Conservation (phyloP, 2,888 invertebrate genomes). For the Melanophora roralis region DNA sequence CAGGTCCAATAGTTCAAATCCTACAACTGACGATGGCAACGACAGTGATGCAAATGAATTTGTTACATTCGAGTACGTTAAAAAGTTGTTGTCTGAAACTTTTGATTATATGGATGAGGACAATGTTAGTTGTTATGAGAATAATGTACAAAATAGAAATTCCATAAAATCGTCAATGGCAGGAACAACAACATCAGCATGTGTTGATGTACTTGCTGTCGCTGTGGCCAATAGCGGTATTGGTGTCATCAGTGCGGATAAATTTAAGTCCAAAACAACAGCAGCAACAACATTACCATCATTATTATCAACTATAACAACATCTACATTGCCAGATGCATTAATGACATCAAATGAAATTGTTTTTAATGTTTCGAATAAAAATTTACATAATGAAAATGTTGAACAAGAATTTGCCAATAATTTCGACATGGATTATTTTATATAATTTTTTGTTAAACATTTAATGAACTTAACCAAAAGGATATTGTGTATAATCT, state of each 20-base stretch:
- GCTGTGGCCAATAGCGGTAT: conserved; percentile 45
- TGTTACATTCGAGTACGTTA: conserved; percentile 77
- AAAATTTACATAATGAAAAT: conserved; percentile 60
- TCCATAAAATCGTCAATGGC: background rate
- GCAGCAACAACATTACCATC: background rate
- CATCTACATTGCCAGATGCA: conserved; percentile 8
- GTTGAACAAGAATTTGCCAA: conserved; percentile 66
- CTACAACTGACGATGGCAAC: background rate
- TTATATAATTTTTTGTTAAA: conserved; percentile 71
- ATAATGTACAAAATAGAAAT: conserved; percentile 37
- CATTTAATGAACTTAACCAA: background rate
- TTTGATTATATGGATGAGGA: conserved; percentile 68
- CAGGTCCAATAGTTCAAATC: conserved; percentile 10
- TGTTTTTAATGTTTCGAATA: conserved; percentile 52
- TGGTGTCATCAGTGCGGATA: conserved; percentile 51
- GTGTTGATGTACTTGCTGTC: conserved; percentile 38
- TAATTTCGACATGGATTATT: conserved; percentile 75
- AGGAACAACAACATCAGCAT: conserved; percentile 14
- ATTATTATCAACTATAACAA: background rate
- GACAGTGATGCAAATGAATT: conserved; percentile 69
- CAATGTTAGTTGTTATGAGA: conserved; percentile 25
- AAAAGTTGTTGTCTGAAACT: conserved; percentile 75
- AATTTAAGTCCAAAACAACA: conserved; percentile 13
- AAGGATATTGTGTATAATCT: conserved; percentile 18
- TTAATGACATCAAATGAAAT: conserved; percentile 40